phyloP scores from a whole-genome alignment of 2,888 invertebrate genomes.

The Marasmarcha lunaedactyla region DNA sequence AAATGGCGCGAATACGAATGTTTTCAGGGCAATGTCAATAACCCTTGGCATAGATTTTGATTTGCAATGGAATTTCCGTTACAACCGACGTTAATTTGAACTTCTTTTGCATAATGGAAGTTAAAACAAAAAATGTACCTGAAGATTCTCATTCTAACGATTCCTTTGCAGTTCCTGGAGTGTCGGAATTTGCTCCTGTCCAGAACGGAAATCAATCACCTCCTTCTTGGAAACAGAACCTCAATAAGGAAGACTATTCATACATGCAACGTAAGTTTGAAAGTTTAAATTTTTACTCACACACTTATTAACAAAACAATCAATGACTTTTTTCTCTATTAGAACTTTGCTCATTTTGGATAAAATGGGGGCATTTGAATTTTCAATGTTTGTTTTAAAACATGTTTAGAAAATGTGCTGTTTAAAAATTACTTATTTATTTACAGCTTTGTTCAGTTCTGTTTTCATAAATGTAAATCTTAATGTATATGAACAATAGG shows the following conservation, averaged over 20 bases:
- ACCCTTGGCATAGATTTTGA: constrained; percentile 22
- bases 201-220: constrained; percentile 69
- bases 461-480: too few relatives aligned
- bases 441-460: too few relatives aligned
- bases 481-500: too few relatives aligned
- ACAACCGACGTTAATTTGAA: constrained; percentile 37
- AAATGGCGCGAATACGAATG: constrained; percentile 50
- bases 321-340: too few relatives aligned
- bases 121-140: constrained; percentile 29
- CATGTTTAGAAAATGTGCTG: too few relatives aligned
- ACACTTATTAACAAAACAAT: too few relatives aligned
- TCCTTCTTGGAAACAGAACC: constrained; percentile 76
- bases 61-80: constrained; percentile 40
- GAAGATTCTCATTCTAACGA: constrained; percentile 39
- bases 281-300: too few relatives aligned
- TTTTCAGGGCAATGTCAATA: constrained; percentile 36
- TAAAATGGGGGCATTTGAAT: too few relatives aligned
- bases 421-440: too few relatives aligned
- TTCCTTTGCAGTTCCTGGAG: constrained; percentile 83
- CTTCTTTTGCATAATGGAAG: constrained; percentile 38
- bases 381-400: too few relatives aligned
- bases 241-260: constrained; percentile 79
- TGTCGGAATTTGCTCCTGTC: constrained; percentile 83
- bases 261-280: constrained; percentile 80
- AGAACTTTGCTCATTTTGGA: too few relatives aligned